Evolutionary conservation across 2,888 invertebrate species (phyloP), one percentile per base, ranked within the genome.

Genomic region (Eupithecia exiguata): DNA sequence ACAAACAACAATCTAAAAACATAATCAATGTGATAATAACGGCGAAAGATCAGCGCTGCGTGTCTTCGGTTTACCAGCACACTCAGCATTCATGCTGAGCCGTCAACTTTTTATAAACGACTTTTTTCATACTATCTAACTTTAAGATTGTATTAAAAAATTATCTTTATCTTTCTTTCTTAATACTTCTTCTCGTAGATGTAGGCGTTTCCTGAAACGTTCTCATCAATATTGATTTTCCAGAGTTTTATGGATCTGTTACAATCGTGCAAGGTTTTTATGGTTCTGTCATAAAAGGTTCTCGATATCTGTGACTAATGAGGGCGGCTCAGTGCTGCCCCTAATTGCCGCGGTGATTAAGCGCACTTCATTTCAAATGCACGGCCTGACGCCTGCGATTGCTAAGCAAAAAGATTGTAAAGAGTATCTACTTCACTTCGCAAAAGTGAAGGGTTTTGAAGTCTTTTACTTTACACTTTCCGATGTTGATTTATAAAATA

Each of bases 291-390:
- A 76, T 76, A 76, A 76, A 73, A 76, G 71, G 72, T 61, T 73
- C 69, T 68, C 58, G 65, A 69, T 69, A 74, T 73, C 74, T 77
- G 76, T 68, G 73, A 71, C 71, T 77, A 78, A 78, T 79, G 77
- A 76, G 77, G 70, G 74, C 67, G 72, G 53, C 76, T 79, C 78
- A 76, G 77, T 74, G 75, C 74, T 72, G 74, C 68, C 72, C 70
- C 84, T 86, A 86, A 87, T 87, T 87, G 86, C 87, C 68, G 67
- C 75, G 68, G 76, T 82, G 84, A 86, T 86, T 86, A 85, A 81
- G 82, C 80, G 75, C 80, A 79, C 82, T 81, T 79, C 82, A 81
- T 79, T 81, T 79, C 75, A 81, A 82, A 80, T 83, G 80, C 82
- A 79, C 74, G 75, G 74, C 72, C 70, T 40, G 68, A 67, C 75